Conservation (phyloP, 2,888 invertebrate species). For the Alentia gelatinosa region DNA sequence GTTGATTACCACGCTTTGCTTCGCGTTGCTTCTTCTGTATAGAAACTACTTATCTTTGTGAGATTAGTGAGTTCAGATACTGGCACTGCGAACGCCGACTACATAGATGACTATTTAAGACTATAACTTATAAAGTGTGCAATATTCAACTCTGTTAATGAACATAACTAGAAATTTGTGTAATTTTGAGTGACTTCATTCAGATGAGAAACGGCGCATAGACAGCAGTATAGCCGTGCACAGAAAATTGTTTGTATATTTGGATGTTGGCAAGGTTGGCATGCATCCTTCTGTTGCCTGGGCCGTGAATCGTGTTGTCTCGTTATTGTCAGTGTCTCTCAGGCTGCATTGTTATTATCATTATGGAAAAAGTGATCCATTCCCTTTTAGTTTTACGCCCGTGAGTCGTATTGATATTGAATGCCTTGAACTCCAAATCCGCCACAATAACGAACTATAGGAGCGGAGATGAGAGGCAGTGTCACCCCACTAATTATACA, state of each 20-base stretch:
- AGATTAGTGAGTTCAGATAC: not conserved
- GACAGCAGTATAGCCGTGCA: no score
- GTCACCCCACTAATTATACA: no score
- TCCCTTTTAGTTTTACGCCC: no score
- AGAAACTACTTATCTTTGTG: not conserved
- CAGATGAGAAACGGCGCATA: no score
- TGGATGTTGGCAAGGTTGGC: not conserved
- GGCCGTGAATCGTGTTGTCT: not conserved
- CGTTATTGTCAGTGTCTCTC: not conserved
- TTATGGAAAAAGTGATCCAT: not conserved
- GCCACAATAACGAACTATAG: no score
- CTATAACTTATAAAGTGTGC: not conserved
- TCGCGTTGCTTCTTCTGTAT: not conserved
- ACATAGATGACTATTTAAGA: slow-evolving; percentile 12
- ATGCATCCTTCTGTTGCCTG: not conserved
- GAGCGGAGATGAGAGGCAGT: no score
- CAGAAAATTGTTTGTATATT: not conserved
- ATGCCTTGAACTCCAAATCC: no score
- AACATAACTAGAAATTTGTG: not conserved
- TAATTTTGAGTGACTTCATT: no score
- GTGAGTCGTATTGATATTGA: no score
- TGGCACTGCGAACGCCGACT: not conserved
- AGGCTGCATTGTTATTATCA: not conserved
- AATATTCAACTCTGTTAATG: not conserved
- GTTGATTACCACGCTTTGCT: no score